Evolutionary conservation across 2,113 vertebrate genomes (phyloP).

Genomic region (Pluvialis apricaria): DNA sequence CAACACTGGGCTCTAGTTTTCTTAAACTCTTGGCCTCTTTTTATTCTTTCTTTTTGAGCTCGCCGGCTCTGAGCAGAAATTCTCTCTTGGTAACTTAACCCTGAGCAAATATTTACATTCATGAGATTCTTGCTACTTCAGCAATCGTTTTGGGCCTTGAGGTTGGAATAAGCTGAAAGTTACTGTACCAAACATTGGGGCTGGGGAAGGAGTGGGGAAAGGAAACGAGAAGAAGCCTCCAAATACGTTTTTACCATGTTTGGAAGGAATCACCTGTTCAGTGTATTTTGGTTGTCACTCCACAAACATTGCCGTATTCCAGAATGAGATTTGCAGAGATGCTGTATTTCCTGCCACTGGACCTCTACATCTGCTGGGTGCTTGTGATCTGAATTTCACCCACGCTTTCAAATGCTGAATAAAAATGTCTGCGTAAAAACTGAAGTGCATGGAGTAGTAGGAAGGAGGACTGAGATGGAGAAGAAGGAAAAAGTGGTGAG

Average conservation of each 20-base stretch:
- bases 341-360: neutral
- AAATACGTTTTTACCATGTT: neutral
- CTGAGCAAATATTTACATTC: constrained; percentile 54
- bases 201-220: neutral
- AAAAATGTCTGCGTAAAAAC: neutral
- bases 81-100: constrained; percentile 19
- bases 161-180: neutral
- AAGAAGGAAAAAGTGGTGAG: neutral
- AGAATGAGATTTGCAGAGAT: neutral
- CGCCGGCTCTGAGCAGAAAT: constrained; percentile 12
- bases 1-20: constrained; percentile 1
- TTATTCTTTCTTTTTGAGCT: constrained; percentile 11
- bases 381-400: neutral
- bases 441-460: neutral
- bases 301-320: neutral
- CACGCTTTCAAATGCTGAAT: neutral
- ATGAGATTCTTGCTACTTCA: constrained; percentile 53
- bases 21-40: constrained; percentile 45
- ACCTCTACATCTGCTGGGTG: neutral
- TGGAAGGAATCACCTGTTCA: neutral
- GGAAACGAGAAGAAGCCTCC: neutral
- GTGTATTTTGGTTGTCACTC: neutral
- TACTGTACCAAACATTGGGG: neutral
- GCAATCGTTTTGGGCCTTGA: neutral
- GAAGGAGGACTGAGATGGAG: neutral